Conservation (phyloP, 2,888 invertebrate genomes). For the Altica lythri region DNA sequence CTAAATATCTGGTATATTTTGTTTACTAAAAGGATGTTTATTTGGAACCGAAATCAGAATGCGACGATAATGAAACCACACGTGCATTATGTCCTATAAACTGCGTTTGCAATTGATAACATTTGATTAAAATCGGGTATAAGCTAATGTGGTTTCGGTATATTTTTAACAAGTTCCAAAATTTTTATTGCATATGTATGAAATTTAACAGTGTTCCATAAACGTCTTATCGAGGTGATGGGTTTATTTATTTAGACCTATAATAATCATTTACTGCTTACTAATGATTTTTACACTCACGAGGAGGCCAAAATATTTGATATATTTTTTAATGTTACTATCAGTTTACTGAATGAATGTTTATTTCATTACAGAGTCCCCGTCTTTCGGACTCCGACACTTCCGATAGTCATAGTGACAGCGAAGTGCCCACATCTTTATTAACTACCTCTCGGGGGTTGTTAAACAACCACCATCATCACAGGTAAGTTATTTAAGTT, state of each 20-base stretch:
- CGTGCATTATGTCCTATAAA: conserved; percentile 1
- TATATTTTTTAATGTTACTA: too few relatives aligned
- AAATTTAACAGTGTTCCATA: too few relatives aligned
- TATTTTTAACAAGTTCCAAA: neutral
- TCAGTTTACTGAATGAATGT: too few relatives aligned
- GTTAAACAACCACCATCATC: conserved; percentile 49
- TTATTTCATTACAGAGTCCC: conserved; percentile 62
- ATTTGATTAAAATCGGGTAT: conserved; percentile 2
- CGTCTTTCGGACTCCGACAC: conserved; percentile 71
- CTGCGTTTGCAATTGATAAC: conserved; percentile 6
- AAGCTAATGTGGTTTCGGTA: neutral
- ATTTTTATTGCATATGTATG: neutral
- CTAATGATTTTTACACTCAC: too few relatives aligned
- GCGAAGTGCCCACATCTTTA: conserved; percentile 60
- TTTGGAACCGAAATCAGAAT: neutral
- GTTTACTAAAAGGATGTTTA: conserved; percentile 1
- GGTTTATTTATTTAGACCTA: too few relatives aligned
- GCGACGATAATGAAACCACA: conserved; percentile 1
- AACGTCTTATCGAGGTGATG: too few relatives aligned
- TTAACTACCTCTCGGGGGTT: conserved; percentile 46
- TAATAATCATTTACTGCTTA: too few relatives aligned
- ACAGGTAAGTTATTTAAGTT: conserved; percentile 41
- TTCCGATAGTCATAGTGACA: conserved; percentile 63
- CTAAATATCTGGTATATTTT: too few relatives aligned
- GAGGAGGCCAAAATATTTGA: too few relatives aligned